Conservation (phyloP, 1,140 invertebrate genomes). For the Aporrectodea caliginosa region DNA sequence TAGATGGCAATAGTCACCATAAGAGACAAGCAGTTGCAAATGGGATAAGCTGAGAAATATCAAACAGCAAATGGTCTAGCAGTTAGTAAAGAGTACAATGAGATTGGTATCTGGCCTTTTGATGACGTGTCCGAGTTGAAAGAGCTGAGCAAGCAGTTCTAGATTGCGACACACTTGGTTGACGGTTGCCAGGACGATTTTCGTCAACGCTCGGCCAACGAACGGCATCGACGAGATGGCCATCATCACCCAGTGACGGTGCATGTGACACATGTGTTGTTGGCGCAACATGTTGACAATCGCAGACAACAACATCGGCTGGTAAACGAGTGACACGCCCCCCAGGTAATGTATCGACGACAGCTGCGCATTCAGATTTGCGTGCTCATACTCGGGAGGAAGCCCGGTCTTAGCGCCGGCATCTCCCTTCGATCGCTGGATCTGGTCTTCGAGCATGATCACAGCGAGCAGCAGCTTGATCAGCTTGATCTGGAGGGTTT, state of each 20-base stretch:
- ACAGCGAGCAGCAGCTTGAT: slow-evolving; percentile 70
- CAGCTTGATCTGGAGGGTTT: slow-evolving; percentile 73
- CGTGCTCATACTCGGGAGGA: not conserved
- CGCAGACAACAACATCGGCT: slow-evolving; percentile 80
- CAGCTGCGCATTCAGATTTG: slow-evolving; percentile 26
- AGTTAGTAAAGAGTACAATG: no score
- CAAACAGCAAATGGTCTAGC: no score
- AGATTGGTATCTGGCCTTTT: slow-evolving; percentile 1
- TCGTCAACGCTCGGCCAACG: slow-evolving; percentile 69
- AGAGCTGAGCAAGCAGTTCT: slow-evolving; percentile 60
- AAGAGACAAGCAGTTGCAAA: no score
- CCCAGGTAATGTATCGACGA: slow-evolving; percentile 38
- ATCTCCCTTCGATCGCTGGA: slow-evolving; percentile 44
- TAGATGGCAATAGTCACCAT: no score
- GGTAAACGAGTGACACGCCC: slow-evolving; percentile 55
- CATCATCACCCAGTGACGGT: slow-evolving; percentile 75
- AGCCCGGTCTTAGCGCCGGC: slow-evolving; percentile 25
- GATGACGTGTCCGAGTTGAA: slow-evolving; percentile 35
- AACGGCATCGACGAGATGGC: slow-evolving; percentile 73
- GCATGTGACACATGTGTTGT: slow-evolving; percentile 60
- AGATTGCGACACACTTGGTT: slow-evolving; percentile 80
- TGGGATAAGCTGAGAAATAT: no score
- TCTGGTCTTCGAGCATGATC: slow-evolving; percentile 73
- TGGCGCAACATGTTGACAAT: slow-evolving; percentile 71
- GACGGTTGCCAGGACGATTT: slow-evolving; percentile 72